Percentiles rank a stretch among this genome's conserved stretches.
Evolutionary conservation across 2,797 vertebrate species (phyloP).

Genomic region (Anas bernieri): DNA sequence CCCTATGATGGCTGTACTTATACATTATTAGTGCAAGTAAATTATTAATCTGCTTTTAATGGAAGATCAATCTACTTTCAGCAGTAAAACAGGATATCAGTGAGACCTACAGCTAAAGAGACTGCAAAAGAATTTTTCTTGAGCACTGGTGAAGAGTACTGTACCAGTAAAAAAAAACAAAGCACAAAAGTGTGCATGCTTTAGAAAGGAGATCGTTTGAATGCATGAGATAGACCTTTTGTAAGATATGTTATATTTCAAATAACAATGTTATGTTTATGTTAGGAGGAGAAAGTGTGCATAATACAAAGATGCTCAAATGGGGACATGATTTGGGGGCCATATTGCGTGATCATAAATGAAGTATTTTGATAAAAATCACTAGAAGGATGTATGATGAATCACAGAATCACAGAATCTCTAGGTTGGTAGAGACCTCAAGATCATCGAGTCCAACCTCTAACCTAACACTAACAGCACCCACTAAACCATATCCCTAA

Average conservation of each 20-base stretch:
- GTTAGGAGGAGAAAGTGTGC: neutral
- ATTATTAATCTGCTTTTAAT: constrained; percentile 50
- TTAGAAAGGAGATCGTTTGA: neutral
- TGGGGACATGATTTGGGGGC: neutral
- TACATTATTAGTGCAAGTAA: neutral
- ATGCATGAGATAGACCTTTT: neutral
- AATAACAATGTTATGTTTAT: neutral
- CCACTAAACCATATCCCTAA: too few species aligned
- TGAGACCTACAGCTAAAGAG: neutral
- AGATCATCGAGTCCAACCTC: too few species aligned
- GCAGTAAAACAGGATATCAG: neutral
- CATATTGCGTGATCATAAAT: neutral
- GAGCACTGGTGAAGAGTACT: neutral
- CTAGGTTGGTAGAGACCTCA: too few species aligned
- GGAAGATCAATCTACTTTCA: neutral
- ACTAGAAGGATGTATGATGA: neutral
- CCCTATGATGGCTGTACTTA: neutral
- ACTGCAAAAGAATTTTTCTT: neutral
- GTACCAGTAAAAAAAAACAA: neutral
- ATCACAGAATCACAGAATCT: too few species aligned
- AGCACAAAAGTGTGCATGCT: neutral
- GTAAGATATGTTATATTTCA: neutral
- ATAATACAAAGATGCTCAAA: neutral
- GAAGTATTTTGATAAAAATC: neutral
- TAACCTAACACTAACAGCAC: too few species aligned